Evolutionary conservation across 2,888 invertebrate genomes (phyloP).

Genomic region (Caenorhabditis doughertyi): DNA sequence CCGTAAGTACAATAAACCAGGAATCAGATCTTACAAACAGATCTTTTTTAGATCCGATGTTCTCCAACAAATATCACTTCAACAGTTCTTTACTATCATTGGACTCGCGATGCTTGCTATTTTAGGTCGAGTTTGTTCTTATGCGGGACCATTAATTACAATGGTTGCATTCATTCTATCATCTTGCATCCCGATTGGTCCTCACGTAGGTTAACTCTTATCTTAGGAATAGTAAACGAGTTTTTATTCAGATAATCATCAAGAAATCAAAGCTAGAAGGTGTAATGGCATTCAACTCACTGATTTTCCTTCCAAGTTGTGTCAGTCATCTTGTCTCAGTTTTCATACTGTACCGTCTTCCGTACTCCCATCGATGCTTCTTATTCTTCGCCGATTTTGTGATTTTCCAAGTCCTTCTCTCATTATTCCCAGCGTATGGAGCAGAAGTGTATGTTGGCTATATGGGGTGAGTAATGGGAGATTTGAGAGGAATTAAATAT

Average conservation of each 20-base stretch:
- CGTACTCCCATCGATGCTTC: slow-evolving; percentile 78
- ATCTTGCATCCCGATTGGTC: slow-evolving; percentile 83
- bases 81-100: slow-evolving; percentile 76
- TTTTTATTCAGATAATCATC: slow-evolving; percentile 68
- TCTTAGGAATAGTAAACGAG: too few species aligned
- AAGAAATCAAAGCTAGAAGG: slow-evolving; percentile 66
- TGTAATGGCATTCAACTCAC: slow-evolving; percentile 73
- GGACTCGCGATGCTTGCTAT: slow-evolving; percentile 73
- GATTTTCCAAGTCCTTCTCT: slow-evolving; percentile 78
- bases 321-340: slow-evolving; percentile 79
- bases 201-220: slow-evolving; percentile 79
- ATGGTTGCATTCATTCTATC: slow-evolving; percentile 89
- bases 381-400: slow-evolving; percentile 78
- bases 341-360: slow-evolving; percentile 80
- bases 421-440: slow-evolving; percentile 76
- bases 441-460: slow-evolving; percentile 69
- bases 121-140: slow-evolving; percentile 71
- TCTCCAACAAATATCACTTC: slow-evolving; percentile 74
- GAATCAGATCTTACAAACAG: neutral
- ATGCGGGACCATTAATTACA: slow-evolving; percentile 87
- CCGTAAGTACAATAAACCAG: slow-evolving; percentile 69
- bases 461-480: slow-evolving; percentile 42
- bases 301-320: slow-evolving; percentile 82
- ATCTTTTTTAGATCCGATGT: slow-evolving; percentile 72
- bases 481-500: neutral